These are phyloP conservation scores for Struthio camelus DNA, from an alignment of 2,113 vertebrate species.

Conservation along the genomic window DNA sequence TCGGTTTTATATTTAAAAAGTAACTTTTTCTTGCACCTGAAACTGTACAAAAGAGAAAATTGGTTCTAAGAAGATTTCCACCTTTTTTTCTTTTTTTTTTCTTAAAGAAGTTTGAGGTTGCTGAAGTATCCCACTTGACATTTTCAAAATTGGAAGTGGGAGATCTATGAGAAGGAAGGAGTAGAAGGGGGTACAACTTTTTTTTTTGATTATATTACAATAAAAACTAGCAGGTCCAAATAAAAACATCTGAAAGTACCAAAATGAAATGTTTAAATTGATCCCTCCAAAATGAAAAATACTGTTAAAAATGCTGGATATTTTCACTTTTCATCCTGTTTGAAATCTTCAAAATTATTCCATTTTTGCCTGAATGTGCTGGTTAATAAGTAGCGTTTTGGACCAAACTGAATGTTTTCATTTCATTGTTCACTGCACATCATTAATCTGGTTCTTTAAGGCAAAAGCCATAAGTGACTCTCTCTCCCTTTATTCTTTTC, in stretches of 20 bases:
- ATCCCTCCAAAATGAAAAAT: neutral
- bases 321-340: neutral
- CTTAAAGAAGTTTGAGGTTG: neutral
- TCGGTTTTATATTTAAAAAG: neutral
- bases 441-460: constrained; percentile 55
- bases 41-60: neutral
- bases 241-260: neutral
- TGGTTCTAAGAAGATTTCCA: neutral
- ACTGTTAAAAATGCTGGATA: neutral
- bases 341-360: neutral
- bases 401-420: neutral
- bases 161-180: neutral
- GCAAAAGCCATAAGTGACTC: neutral
- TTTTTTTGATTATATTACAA: neutral
- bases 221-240: neutral
- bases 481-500: neutral
- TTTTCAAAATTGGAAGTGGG: neutral
- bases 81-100: neutral
- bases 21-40: neutral
- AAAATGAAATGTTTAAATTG: neutral
- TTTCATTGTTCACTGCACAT: constrained; percentile 25
- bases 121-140: neutral
- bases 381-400: constrained; percentile 6
- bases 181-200: neutral
- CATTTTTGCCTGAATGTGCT: neutral